A percentile compares a stretch with the other conserved stretches of the same genome.
These are phyloP conservation scores for Misgurnus anguillicaudatus DNA, from an alignment of 2,113 vertebrate species.

Conservation along the genomic window DNA sequence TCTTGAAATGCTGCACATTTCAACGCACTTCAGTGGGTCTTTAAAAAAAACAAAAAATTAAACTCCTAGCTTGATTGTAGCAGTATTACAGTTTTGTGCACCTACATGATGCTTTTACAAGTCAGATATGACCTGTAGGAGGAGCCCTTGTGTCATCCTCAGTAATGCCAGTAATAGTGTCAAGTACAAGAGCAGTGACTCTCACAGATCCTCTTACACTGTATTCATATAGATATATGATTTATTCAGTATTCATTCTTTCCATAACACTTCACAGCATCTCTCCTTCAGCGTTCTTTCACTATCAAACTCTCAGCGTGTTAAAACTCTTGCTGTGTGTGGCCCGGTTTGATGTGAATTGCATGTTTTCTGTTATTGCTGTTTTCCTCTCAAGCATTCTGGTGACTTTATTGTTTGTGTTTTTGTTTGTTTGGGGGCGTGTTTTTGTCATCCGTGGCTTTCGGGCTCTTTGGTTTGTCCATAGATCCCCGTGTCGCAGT, in stretches of 20 bases:
- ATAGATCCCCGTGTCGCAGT: slow-evolving; percentile 97
- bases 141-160: neutral
- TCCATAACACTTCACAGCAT: neutral
- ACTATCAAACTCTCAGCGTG: slow-evolving; percentile 53
- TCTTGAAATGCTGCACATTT: too few relatives aligned
- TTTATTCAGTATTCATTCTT: neutral
- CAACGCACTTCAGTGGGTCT: too few relatives aligned
- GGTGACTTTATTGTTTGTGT: slow-evolving; percentile 74
- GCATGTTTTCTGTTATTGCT: slow-evolving; percentile 55
- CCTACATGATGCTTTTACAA: too few relatives aligned
- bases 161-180: neutral
- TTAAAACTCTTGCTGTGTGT: slow-evolving; percentile 18
- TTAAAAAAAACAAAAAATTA: too few relatives aligned
- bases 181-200: neutral
- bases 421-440: slow-evolving; percentile 71
- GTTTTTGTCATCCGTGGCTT: slow-evolving; percentile 78
- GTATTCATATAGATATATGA: neutral
- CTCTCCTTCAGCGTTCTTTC: slow-evolving; percentile 16
- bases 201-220: neutral
- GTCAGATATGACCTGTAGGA: neutral
- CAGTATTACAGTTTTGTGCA: neutral
- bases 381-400: slow-evolving; percentile 55
- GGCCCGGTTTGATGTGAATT: slow-evolving; percentile 50
- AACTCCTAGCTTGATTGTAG: too few relatives aligned
- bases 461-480: slow-evolving; percentile 76